Base-by-base conservation (phyloP, 2,113 vertebrate species). In the Eurypyga helias region DNA sequence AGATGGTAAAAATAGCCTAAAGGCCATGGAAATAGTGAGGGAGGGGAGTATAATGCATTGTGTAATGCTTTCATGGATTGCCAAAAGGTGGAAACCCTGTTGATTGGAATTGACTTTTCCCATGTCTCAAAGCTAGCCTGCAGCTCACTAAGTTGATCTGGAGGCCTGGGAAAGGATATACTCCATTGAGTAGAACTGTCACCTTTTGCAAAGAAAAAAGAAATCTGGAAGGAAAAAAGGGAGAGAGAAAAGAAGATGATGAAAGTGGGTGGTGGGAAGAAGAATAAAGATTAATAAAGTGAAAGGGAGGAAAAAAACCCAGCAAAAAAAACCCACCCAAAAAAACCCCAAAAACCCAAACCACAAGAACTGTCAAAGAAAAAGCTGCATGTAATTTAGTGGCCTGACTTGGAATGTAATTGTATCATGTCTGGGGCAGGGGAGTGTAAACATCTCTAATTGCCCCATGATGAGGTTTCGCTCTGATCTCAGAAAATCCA, bases 121-220 rank as follows among this genome's bases (percentile, higher is more conserved):
- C 96, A 97, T 29, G 66, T 88, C 88, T 93, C 75, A 29, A 57
- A 83, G 45, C 73, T 67, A 95, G 54, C 43, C 48, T 86, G 54
- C 64, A 91, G 43, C 55, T 88, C 33, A 3, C 60, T 46, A 29
- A 46, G 61, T 29, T 96, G 73, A 73, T 61, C 77, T 87, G 28
- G 52, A 95, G 75, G 66, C 71, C 60, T 97, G 97, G 95, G 97
- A 98, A 97, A 96, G 46, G 34, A 76, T 20, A 23, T 33, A 46
- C 7, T 83, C 58, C n/a, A 31, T 54, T 61, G 64, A 92, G 18
- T 17, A 54, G 52, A 88, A 25, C 14, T 96, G 57, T 25, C 43
- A 80, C 81, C 78, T 96, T 88, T 90, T 69, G 83, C n/a, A 76
- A 88, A 64, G 25, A 29, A 83, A 88, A 89, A 55, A 62, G 62